Evolutionary conservation across 2,888 invertebrate species (phyloP).

Genomic region (Andrena minutula): DNA sequence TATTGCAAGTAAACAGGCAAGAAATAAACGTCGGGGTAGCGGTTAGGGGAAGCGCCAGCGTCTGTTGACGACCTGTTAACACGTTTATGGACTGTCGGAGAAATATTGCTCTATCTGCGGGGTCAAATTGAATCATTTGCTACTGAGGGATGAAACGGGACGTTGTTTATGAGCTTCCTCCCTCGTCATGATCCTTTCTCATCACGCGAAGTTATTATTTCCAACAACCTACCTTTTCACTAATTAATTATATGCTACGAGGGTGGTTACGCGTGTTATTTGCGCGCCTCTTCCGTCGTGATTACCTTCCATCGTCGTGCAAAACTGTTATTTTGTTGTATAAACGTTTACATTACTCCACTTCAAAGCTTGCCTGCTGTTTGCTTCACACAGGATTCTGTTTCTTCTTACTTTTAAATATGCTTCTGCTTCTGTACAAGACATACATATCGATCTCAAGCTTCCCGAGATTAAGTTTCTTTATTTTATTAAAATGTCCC

Average conservation of each 20-base stretch:
- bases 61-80: slow-evolving; percentile 42
- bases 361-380: too few relatives aligned
- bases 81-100: slow-evolving; percentile 40
- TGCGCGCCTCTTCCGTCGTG: too few relatives aligned
- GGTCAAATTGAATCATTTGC: slow-evolving; percentile 42
- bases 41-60: background rate
- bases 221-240: background rate
- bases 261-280: too few relatives aligned
- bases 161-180: slow-evolving; percentile 26
- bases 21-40: background rate
- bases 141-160: background rate
- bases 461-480: too few relatives aligned
- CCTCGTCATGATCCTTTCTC: background rate
- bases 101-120: slow-evolving; percentile 30
- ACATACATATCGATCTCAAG: too few relatives aligned
- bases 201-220: background rate
- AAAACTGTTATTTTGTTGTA: too few relatives aligned
- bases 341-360: too few relatives aligned
- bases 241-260: background rate
- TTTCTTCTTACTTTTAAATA: too few relatives aligned
- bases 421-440: too few relatives aligned
- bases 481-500: background rate
- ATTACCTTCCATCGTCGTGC: too few relatives aligned
- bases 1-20: slow-evolving; percentile 15
- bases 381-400: too few relatives aligned